Conservation (phyloP, 2,113 vertebrate genomes). For the Cavia porcellus region DNA sequence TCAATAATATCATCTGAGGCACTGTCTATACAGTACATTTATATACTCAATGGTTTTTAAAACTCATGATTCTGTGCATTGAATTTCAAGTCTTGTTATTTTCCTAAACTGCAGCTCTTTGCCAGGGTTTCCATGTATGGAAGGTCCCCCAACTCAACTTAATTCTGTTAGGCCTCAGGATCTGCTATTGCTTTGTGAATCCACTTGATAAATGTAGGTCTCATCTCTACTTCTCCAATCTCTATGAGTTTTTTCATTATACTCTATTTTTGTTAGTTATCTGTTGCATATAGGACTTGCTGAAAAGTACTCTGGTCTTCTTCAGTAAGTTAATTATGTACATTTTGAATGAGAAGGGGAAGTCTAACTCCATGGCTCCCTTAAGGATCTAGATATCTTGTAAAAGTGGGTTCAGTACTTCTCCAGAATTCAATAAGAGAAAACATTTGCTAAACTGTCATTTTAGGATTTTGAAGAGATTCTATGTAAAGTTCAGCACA, state of each 20-base stretch:
- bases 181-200: neutral
- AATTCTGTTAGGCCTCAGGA: neutral
- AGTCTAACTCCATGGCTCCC: neutral
- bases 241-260: neutral
- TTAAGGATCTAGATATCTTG: neutral
- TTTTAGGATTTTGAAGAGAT: neutral
- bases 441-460: neutral
- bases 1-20: neutral
- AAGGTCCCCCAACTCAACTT: neutral
- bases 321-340: neutral
- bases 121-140: neutral
- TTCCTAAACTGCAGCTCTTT: neutral
- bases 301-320: neutral
- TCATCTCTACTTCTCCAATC: neutral
- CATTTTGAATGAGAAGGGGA: neutral
- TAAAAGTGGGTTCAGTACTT: neutral
- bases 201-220: neutral
- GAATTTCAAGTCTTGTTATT: neutral
- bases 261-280: neutral
- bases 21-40: neutral
- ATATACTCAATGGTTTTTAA: neutral
- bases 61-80: neutral
- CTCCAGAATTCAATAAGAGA: neutral
- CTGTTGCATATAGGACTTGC: neutral
- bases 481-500: neutral